Percentiles rank a stretch among this genome's conserved stretches.
These are phyloP conservation scores for Pogonus chalceus DNA, from an alignment of 1,140 invertebrate genomes.

Conservation along the genomic window DNA sequence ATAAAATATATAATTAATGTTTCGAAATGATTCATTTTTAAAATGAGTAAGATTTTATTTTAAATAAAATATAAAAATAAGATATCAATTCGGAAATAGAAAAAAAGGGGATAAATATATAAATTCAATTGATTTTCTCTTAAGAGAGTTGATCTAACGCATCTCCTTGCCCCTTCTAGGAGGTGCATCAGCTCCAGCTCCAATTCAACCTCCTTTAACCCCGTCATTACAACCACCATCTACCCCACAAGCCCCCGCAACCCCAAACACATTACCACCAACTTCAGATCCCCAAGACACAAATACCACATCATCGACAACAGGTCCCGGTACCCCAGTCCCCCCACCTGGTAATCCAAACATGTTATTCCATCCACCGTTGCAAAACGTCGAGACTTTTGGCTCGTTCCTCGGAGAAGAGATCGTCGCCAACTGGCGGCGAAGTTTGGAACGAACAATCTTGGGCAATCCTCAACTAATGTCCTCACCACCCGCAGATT, in stretches of 20 bases:
- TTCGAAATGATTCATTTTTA: too few relatives aligned
- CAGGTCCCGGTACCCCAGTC: constrained; percentile 20
- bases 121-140: too few relatives aligned
- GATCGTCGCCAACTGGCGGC: constrained; percentile 66
- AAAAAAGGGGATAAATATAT: too few relatives aligned
- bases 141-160: too few relatives aligned
- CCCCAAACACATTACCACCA: background rate
- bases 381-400: constrained; percentile 60
- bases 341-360: background rate
- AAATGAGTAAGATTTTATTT: too few relatives aligned
- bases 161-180: background rate
- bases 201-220: constrained; percentile 7
- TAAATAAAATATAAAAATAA: too few relatives aligned
- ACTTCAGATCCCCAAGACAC: too few relatives aligned
- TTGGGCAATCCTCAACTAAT: constrained; percentile 24
- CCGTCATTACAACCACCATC: background rate
- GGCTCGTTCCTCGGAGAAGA: constrained; percentile 63
- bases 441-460: constrained; percentile 54
- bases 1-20: too few relatives aligned
- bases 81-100: too few relatives aligned
- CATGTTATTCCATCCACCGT: constrained; percentile 42
- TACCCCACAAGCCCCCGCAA: background rate
- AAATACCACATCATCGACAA: constrained; percentile 30
- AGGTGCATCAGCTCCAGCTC: background rate
- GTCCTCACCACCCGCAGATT: constrained; percentile 13